Conservation (phyloP, 1,140 invertebrate genomes). For the Lepidotrigona ventralis region DNA sequence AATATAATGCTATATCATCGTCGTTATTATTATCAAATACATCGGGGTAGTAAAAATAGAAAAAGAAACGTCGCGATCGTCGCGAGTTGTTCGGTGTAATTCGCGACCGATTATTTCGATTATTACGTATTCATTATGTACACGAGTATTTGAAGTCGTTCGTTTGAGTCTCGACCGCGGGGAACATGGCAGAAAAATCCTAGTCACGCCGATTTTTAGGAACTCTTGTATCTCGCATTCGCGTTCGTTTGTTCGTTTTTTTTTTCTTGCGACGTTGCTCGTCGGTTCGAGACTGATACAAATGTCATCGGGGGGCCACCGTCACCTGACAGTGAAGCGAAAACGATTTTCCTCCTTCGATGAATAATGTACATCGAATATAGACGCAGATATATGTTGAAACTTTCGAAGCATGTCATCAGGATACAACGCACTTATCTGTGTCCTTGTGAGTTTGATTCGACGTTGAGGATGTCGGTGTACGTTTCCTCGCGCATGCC, state of each 20-base stretch:
- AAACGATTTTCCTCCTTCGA: not conserved
- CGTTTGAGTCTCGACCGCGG: not conserved
- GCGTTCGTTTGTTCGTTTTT: not conserved
- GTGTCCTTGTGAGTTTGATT: slow-evolving; percentile 71
- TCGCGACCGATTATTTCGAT: slow-evolving; percentile 34
- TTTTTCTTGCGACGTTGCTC: not conserved
- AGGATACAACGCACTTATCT: slow-evolving; percentile 77
- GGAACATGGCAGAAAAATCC: slow-evolving; percentile 1
- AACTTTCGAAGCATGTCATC: slow-evolving; percentile 59
- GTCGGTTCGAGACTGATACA: not conserved
- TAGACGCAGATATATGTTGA: not conserved
- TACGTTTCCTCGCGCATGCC: slow-evolving; percentile 86
- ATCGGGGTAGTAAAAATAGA: slow-evolving; percentile 65
- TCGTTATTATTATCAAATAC: slow-evolving; percentile 63
- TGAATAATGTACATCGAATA: not conserved
- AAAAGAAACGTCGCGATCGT: slow-evolving; percentile 16
- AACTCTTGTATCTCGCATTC: slow-evolving; percentile 40
- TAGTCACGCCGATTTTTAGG: slow-evolving; percentile 37
- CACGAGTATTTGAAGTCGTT: slow-evolving; percentile 39
- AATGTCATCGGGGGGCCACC: not conserved
- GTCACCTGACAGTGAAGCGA: not conserved
- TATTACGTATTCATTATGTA: slow-evolving; percentile 58
- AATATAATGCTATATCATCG: slow-evolving; percentile 58
- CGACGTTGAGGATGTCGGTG: slow-evolving; percentile 76
- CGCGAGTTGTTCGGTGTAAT: slow-evolving; percentile 7